A percentile compares a stretch with the other conserved stretches of the same genome.
Evolutionary conservation across 2,797 vertebrate genomes (phyloP).

Genomic region (Selene dorsalis): DNA sequence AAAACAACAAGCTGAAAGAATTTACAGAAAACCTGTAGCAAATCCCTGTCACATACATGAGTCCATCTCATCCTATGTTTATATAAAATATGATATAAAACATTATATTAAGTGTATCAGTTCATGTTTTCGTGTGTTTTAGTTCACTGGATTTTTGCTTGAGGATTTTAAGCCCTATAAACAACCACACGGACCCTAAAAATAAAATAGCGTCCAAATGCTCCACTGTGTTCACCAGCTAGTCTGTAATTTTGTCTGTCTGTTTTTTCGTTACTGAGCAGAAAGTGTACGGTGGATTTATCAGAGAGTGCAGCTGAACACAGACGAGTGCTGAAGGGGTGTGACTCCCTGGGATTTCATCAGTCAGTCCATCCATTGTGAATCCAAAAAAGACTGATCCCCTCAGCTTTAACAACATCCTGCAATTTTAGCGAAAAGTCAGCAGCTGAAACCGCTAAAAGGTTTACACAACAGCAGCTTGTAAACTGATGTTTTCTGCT

Average conservation of each 20-base stretch:
- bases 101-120: background rate
- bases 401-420: background rate
- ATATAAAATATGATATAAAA: no score
- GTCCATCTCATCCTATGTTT: background rate
- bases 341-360: background rate
- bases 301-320: background rate
- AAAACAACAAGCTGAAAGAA: background rate
- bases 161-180: background rate
- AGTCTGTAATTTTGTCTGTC: background rate
- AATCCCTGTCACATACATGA: background rate
- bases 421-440: background rate
- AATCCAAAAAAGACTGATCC: background rate
- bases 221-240: background rate
- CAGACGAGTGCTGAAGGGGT: background rate
- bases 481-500: background rate
- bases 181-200: background rate
- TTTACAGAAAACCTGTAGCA: background rate
- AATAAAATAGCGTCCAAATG: background rate
- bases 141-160: background rate
- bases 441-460: background rate
- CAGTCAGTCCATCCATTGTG: background rate
- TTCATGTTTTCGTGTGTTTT: background rate
- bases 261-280: background rate
- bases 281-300: background rate
- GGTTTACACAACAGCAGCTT: background rate